Conservation (phyloP, 1,140 invertebrate genomes). For the Pollicipes pollicipes region DNA sequence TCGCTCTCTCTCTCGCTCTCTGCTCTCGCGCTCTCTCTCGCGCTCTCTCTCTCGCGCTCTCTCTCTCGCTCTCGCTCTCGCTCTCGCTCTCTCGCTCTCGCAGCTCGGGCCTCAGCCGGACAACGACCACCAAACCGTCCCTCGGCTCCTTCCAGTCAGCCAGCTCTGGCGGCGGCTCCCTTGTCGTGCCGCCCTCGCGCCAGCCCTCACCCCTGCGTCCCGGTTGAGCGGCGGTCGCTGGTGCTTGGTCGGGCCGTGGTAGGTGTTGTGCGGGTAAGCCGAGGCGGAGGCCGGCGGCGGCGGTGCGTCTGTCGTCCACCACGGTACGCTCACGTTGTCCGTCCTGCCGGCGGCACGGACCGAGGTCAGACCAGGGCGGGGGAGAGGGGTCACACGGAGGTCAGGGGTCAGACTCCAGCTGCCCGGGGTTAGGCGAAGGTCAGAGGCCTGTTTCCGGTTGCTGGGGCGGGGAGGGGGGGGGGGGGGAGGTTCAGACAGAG, state of each 20-base stretch:
- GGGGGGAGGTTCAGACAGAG: too few relatives aligned
- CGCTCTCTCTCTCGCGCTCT: too few relatives aligned
- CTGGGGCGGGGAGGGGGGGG: conserved; percentile 17
- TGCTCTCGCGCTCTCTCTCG: too few relatives aligned
- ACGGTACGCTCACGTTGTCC: background rate
- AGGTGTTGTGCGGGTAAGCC: conserved; percentile 65
- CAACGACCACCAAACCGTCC: too few relatives aligned
- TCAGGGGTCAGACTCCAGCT: background rate
- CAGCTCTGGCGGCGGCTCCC: too few relatives aligned
- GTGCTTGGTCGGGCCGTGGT: conserved; percentile 66
- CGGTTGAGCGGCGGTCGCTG: conserved; percentile 42
- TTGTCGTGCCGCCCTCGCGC: too few relatives aligned
- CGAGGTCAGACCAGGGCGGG: background rate
- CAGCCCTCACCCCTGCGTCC: conserved; percentile 21
- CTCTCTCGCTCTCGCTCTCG: too few relatives aligned
- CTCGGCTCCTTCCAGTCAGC: too few relatives aligned
- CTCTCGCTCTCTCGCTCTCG: too few relatives aligned
- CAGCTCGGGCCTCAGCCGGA: too few relatives aligned
- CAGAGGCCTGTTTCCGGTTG: background rate
- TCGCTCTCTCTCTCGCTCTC: too few relatives aligned
- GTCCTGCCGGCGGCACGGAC: background rate
- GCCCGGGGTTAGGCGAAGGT: background rate
- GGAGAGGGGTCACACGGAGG: too few relatives aligned
- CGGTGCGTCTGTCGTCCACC: background rate
- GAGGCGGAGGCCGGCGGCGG: background rate